phyloP scores from a whole-genome alignment of 2,797 vertebrate species.

The Megalops cyprinoides region DNA sequence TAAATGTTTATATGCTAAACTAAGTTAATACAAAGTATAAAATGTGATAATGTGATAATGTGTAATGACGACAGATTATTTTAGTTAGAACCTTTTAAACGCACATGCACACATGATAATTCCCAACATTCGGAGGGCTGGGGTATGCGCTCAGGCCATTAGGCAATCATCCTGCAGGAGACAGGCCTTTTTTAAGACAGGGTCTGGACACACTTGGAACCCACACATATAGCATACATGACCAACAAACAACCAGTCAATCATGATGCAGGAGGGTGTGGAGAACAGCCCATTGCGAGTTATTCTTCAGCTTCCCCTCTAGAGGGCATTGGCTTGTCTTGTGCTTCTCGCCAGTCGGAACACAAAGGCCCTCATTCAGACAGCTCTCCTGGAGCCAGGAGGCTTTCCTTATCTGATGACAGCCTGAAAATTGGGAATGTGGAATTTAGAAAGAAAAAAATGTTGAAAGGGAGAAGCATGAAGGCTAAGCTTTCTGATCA shows the following conservation, averaged over 20 bases:
- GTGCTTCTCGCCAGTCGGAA: not conserved
- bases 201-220: not conserved
- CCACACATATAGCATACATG: not conserved
- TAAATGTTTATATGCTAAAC: no score
- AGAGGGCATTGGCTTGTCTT: not conserved
- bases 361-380: not conserved
- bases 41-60: no score
- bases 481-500: not conserved
- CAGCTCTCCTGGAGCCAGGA: not conserved
- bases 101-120: not conserved
- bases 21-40: no score
- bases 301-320: not conserved
- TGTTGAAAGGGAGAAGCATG: not conserved
- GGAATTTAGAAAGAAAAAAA: not conserved
- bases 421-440: not conserved
- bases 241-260: no score
- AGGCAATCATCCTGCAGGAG: no score
- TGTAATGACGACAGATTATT: no score
- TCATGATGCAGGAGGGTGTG: not conserved
- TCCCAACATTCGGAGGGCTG: no score
- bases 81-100: not conserved
- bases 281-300: not conserved
- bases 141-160: not conserved
- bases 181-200: no score
- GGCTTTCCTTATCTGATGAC: slow-evolving; percentile 13